Evolutionary conservation across 2,888 invertebrate genomes (phyloP).

Genomic region (Panorpa germanica): DNA sequence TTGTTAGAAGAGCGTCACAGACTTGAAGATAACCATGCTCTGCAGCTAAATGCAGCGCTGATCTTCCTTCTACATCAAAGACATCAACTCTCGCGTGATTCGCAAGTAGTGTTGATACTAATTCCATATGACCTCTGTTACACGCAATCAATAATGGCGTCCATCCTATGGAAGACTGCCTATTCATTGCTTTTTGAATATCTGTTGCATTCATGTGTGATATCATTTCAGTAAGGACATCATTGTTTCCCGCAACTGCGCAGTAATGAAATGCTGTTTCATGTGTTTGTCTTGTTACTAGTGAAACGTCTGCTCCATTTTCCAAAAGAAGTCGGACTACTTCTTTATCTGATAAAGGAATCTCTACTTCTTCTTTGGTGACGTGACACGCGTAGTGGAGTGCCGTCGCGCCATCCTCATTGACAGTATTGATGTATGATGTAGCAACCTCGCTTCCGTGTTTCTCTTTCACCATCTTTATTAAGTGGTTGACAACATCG

Average conservation of each 20-base stretch:
- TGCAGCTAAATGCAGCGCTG: constrained; percentile 87
- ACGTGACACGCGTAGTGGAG: constrained; percentile 90
- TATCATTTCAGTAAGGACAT: constrained; percentile 86
- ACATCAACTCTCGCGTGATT: constrained; percentile 98
- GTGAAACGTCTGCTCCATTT: constrained; percentile 76
- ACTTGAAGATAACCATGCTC: constrained; percentile 84
- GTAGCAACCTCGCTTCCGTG: constrained; percentile 61
- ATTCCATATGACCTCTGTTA: constrained; percentile 85
- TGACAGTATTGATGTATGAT: constrained; percentile 72
- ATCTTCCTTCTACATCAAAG: constrained; percentile 90
- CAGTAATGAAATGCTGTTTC: constrained; percentile 95
- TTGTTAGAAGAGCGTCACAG: constrained; percentile 73
- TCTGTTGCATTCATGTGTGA: constrained; percentile 75
- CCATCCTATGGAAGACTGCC: constrained; percentile 89
- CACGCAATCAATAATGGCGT: constrained; percentile 93
- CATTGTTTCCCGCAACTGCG: constrained; percentile 88
- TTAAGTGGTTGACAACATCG: constrained; percentile 70
- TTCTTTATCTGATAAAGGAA: constrained; percentile 58
- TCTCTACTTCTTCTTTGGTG: constrained; percentile 57
- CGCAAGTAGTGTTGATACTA: constrained; percentile 72
- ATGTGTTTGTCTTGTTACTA: constrained; percentile 65
- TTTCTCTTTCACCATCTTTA: constrained; percentile 60
- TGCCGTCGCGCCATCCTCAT: constrained; percentile 84
- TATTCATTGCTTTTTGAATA: constrained; percentile 85
- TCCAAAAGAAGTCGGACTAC: constrained; percentile 79